Percentiles rank a stretch among this genome's conserved stretches.
Evolutionary conservation across 2,797 vertebrate species (phyloP).

Genomic region (Pelodytes ibericus): DNA sequence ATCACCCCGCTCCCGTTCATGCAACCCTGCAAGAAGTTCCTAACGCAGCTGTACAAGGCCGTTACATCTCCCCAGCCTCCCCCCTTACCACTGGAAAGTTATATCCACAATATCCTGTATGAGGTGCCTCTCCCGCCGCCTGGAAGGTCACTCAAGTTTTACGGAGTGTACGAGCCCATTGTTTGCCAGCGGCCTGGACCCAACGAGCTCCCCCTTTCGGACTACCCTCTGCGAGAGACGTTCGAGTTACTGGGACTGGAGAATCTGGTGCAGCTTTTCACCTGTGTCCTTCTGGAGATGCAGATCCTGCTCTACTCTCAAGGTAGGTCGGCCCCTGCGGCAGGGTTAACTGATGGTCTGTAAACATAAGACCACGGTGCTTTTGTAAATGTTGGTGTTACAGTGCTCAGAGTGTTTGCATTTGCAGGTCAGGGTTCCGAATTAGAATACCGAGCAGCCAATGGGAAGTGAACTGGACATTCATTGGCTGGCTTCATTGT

Average conservation of each 20-base stretch:
- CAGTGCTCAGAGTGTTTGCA: too few relatives aligned
- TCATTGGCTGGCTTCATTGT: too few relatives aligned
- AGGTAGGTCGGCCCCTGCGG: constrained; percentile 72
- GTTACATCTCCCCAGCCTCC: constrained; percentile 86
- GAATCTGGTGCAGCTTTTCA: constrained; percentile 92
- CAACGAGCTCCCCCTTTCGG: constrained; percentile 87
- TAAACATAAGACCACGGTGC: neutral
- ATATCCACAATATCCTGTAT: constrained; percentile 94
- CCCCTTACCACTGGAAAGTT: constrained; percentile 93
- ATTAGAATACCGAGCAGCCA: too few relatives aligned
- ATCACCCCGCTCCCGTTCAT: constrained; percentile 95
- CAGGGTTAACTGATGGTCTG: too few relatives aligned
- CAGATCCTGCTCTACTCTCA: constrained; percentile 96
- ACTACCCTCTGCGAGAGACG: constrained; percentile 88
- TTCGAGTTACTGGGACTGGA: constrained; percentile 90
- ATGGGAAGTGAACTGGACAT: too few relatives aligned
- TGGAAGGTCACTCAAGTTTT: constrained; percentile 91
- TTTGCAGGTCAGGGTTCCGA: too few relatives aligned
- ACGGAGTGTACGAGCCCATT: constrained; percentile 91
- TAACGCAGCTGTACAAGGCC: constrained; percentile 88
- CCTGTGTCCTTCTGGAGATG: constrained; percentile 93
- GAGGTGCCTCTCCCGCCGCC: constrained; percentile 94
- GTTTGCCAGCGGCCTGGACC: constrained; percentile 91
- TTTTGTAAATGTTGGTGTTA: too few relatives aligned
- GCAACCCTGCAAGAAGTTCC: constrained; percentile 90